Percentiles rank a stretch among this genome's conserved stretches.
These are phyloP conservation scores for Nephila pilipes DNA, from an alignment of 1,140 invertebrate genomes.

Conservation along the genomic window DNA sequence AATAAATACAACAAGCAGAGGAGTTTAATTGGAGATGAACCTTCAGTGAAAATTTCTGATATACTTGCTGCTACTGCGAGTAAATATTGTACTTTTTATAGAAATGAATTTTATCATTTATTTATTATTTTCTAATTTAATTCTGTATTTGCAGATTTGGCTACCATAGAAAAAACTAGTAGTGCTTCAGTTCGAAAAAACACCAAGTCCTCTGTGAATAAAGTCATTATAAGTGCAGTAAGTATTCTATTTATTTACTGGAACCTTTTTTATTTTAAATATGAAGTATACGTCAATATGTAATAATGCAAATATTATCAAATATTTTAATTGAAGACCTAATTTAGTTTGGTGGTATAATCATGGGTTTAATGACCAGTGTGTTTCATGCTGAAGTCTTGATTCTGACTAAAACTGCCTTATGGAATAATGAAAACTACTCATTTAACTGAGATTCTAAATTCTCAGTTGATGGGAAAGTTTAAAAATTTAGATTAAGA, in stretches of 20 bases:
- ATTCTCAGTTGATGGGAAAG: too few relatives aligned
- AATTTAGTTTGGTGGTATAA: too few relatives aligned
- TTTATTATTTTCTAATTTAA: neutral
- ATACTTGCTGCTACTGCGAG: slow-evolving; percentile 89
- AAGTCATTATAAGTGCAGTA: slow-evolving; percentile 91
- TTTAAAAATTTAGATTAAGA: too few relatives aligned
- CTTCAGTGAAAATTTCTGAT: slow-evolving; percentile 86
- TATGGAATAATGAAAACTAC: too few relatives aligned
- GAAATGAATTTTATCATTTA: neutral
- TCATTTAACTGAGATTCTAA: too few relatives aligned
- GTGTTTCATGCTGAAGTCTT: too few relatives aligned
- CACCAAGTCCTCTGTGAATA: slow-evolving; percentile 90
- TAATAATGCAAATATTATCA: too few relatives aligned
- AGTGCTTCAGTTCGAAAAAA: slow-evolving; percentile 89
- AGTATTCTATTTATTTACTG: slow-evolving; percentile 72
- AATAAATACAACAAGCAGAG: slow-evolving; percentile 37
- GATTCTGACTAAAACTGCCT: too few relatives aligned
- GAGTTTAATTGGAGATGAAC: slow-evolving; percentile 81
- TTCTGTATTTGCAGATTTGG: slow-evolving; percentile 55
- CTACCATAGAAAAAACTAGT: slow-evolving; percentile 87
- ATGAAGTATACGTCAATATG: too few relatives aligned
- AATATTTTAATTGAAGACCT: too few relatives aligned
- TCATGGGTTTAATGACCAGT: too few relatives aligned
- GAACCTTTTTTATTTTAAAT: too few relatives aligned
- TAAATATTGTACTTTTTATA: slow-evolving; percentile 4